These are phyloP conservation scores for Drosophila kanapiae DNA, from an alignment of 1,140 invertebrate species.

Conservation along the genomic window DNA sequence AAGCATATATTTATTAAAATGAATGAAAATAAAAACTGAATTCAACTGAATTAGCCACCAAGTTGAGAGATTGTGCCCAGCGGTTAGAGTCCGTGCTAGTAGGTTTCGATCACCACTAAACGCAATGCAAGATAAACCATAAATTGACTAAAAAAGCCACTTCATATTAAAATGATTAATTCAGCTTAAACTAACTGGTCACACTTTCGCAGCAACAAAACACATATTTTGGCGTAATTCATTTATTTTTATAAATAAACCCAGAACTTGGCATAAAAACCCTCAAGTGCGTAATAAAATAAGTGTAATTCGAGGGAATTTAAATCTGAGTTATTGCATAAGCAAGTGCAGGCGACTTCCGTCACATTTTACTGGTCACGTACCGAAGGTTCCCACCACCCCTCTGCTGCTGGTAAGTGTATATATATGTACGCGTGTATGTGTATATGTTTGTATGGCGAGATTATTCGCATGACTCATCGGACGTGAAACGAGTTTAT, in stretches of 20 bases:
- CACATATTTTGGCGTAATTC: constrained; percentile 16
- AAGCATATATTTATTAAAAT: no score
- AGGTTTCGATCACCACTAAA: not conserved
- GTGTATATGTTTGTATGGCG: not conserved
- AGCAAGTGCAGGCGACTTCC: not conserved
- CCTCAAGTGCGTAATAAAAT: not conserved
- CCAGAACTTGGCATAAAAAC: not conserved
- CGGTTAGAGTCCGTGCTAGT: not conserved
- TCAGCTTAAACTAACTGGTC: not conserved
- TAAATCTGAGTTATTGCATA: not conserved
- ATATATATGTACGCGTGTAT: not conserved
- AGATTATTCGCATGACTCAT: constrained; percentile 63
- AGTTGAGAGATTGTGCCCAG: no score
- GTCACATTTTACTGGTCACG: constrained; percentile 2
- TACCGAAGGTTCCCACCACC: constrained; percentile 14
- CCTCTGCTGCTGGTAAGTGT: constrained; percentile 32
- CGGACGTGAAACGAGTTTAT: constrained; percentile 64
- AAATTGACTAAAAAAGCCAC: not conserved
- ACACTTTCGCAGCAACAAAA: constrained; percentile 17
- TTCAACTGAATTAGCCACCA: not conserved
- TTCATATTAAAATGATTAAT: not conserved
- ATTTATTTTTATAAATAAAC: constrained; percentile 31
- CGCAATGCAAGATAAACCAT: no score
- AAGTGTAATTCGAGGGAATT: not conserved
- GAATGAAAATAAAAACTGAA: no score